phyloP scores from a whole-genome alignment of 2,113 vertebrate genomes.

The Poeciliopsis retropinna region DNA sequence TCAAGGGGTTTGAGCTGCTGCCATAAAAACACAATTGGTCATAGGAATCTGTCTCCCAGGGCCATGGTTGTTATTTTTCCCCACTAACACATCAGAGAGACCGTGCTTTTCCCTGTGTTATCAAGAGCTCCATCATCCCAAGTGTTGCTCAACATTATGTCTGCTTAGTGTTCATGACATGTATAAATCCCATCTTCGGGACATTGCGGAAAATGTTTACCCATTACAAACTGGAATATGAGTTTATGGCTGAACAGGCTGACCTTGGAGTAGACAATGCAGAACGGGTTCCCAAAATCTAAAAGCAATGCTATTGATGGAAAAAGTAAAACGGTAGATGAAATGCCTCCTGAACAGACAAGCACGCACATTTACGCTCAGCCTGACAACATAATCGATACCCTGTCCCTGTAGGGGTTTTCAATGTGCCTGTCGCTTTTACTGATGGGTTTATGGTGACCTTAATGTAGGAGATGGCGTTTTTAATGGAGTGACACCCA shows the following conservation, averaged over 20 bases:
- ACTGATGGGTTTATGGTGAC: slow-evolving; percentile 32
- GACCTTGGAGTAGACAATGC: slow-evolving; percentile 13
- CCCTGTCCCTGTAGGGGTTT: slow-evolving; percentile 24
- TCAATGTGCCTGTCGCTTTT: slow-evolving; percentile 19
- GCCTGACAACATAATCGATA: slow-evolving; percentile 51
- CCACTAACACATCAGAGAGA: slow-evolving; percentile 49
- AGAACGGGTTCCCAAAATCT: not conserved
- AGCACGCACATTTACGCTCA: slow-evolving; percentile 3
- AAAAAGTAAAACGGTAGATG: slow-evolving; percentile 19
- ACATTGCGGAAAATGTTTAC: slow-evolving; percentile 22
- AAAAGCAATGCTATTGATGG: slow-evolving; percentile 7
- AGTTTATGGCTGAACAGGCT: slow-evolving; percentile 17
- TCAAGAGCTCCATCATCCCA: slow-evolving; percentile 27
- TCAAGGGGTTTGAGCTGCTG: slow-evolving; percentile 68
- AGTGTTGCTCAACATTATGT: slow-evolving; percentile 27
- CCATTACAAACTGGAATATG: slow-evolving; percentile 19
- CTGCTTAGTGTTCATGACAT: not conserved
- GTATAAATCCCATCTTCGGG: slow-evolving; percentile 18
- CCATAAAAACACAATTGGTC: slow-evolving; percentile 74
- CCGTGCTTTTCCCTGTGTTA: slow-evolving; percentile 34
- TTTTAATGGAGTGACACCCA: slow-evolving; percentile 32
- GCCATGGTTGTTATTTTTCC: slow-evolving; percentile 51
- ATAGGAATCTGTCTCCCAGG: slow-evolving; percentile 63
- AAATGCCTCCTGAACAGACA: not conserved
- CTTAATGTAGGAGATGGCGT: slow-evolving; percentile 16